Base-by-base conservation (phyloP, 1,140 invertebrate genomes). In the Drosophila funebris region DNA sequence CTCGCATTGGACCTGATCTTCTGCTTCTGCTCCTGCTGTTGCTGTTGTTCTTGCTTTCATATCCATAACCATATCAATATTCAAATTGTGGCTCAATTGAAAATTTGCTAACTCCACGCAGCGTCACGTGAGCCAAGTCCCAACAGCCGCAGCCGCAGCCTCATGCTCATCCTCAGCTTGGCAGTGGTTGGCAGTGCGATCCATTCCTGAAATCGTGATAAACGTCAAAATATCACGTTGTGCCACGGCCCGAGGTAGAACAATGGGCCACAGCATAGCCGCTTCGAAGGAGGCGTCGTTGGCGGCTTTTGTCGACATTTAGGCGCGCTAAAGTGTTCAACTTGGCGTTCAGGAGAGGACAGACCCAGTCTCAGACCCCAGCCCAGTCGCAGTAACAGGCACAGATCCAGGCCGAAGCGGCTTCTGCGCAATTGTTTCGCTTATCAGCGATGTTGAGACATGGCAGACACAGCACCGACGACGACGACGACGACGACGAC, bases 11-110 rank as follows among this genome's bases (percentile, higher is more conserved):
- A 24, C 13, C 27, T 11, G 7, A 56, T 8, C 22, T 16, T 31
- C 48, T 58, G 4, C 24, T 20, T 3, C 39, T 41, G 9, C 11
- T 52, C 1, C 13, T 37, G 4, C 36, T 13, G 1, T 4, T 14
- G 14, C 39, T 48, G 61, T 20, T 37, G 33, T 20, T 13, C n/a
- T 24, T 16, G 8, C 24, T 20, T 48, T 11, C 44, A 37, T 67
- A 71, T 58, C 48, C 68, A 33, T 37, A 44, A 44, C 41, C 76
- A 73, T 79, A 88, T 88, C 78, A 88, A 88, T 88, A 88, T 88
- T 88, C 83, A 88, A 88, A 88, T 88, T 88, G 83, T 83, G 83
- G 83, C 83, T 88, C 83, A 88, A 88, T 88, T 88, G 73, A 83
- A 87, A 87, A 83, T 88, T 88, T 88, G 83, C 82, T 83, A 88